Conservation (phyloP, 37 sponge, comb jelly and placozoan species). For the Halichondria panicea region DNA sequence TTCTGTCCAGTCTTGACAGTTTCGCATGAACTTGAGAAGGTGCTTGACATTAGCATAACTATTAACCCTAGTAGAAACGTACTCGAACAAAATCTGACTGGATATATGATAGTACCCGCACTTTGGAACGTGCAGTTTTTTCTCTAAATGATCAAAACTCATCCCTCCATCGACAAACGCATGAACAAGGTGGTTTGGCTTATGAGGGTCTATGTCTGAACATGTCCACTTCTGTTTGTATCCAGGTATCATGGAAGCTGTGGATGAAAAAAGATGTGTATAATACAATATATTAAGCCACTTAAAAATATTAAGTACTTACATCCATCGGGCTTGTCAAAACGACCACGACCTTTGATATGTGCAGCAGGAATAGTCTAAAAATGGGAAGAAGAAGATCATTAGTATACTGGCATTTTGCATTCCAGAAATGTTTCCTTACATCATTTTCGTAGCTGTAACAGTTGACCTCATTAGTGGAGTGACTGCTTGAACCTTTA, state of each 20-base stretch:
- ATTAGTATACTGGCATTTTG: no score
- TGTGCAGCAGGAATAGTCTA: slow-evolving; percentile 59
- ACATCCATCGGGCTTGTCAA: not conserved
- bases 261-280: not conserved
- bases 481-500: no score
- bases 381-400: no score
- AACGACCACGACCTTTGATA: slow-evolving; percentile 28
- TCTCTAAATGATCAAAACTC: slow-evolving; percentile 39
- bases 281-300: not conserved
- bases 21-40: not conserved
- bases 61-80: not conserved
- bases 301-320: not conserved
- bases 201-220: not conserved
- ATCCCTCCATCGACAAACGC: slow-evolving; percentile 67
- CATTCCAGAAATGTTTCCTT: no score
- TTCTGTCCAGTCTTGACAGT: not conserved
- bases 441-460: no score
- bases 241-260: slow-evolving; percentile 1
- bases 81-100: slow-evolving; percentile 32
- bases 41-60: not conserved
- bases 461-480: no score
- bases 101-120: slow-evolving; percentile 56
- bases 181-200: not conserved
- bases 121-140: slow-evolving; percentile 35
- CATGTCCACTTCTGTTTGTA: slow-evolving; percentile 44